phyloP scores from a whole-genome alignment of 2,888 invertebrate species.

The Eupithecia exiguata region DNA sequence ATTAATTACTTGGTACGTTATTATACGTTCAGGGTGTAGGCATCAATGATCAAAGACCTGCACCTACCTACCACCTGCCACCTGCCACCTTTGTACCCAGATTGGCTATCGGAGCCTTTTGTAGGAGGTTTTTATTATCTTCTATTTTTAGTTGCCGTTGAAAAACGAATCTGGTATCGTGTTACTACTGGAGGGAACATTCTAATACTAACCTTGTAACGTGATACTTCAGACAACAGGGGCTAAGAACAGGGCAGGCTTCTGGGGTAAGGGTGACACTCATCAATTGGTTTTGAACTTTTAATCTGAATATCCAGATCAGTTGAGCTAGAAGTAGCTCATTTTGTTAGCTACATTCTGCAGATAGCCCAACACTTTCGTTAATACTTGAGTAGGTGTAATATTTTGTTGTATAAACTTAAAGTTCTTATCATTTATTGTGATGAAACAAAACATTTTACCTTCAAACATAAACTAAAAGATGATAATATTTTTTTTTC shows the following conservation, averaged over 20 bases:
- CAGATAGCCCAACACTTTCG: background rate
- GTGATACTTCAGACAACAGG: background rate
- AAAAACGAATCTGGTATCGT: background rate
- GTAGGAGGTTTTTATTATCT: slow-evolving; percentile 31
- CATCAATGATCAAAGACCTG: slow-evolving; percentile 42
- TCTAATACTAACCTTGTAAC: background rate
- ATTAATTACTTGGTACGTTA: slow-evolving; percentile 39
- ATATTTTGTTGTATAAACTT: background rate
- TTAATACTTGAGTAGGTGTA: background rate
- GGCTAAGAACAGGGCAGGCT: background rate
- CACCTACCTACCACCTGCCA: background rate
- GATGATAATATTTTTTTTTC: no score
- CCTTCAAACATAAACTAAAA: no score
- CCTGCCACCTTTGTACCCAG: slow-evolving; percentile 42
- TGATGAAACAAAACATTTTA: no score
- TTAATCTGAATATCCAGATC: background rate
- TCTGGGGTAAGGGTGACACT: background rate
- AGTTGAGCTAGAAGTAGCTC: background rate
- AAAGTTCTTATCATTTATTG: background rate
- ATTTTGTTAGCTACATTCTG: background rate
- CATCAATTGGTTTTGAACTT: background rate
- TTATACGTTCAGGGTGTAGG: slow-evolving; percentile 17
- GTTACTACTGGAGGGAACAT: background rate
- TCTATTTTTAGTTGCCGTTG: slow-evolving; percentile 34
- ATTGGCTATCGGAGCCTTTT: slow-evolving; percentile 46